Evolutionary conservation across 2,797 vertebrate species (phyloP), one percentile per base, ranked within the genome.

Genomic region (Melopsittacus undulatus): DNA sequence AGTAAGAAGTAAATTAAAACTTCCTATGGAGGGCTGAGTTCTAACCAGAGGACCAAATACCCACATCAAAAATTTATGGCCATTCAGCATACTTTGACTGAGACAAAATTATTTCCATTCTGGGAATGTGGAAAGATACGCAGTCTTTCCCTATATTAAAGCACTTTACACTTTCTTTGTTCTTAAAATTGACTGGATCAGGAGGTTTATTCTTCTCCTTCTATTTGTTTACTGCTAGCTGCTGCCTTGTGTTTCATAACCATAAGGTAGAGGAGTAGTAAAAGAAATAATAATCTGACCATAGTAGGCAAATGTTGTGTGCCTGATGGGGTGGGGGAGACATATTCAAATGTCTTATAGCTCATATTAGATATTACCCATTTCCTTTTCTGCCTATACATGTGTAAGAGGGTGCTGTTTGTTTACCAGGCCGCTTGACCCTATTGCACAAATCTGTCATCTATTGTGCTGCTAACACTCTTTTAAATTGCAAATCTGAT

Each of bases 401-500:
- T 95, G 93, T 94, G 92, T 95, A 96, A 97, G 95, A 96, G 96
- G 97, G 95, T 97, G 96, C 97, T 98, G 97, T 98, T 98, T 98
- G 97, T 98, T 98, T 98, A 98, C 96, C 89, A 97, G 97, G 95
- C 93, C 3, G 86, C 93, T 96, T 97, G 98, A 98, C 98, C 97
- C 96, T 97, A 97, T 98, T 97, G 97, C 97, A 97, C 97, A 98
- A 97, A 97, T 97, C 97, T 98, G 97, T 98, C 97, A 97, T 97
- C 96, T 94, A 97, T 98, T 98, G 97, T 98, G 97, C 96, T 95
- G 94, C 97, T 97, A 97, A 95, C 96, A 94, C 85, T 96, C 96
- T 97, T 98, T 98, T 97, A 97, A 98, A 98, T 98, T 98, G 98
- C 97, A 98, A 98, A 98, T 98, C 96, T 96, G 96, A 97, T 97